phyloP scores from a whole-genome alignment of 2,888 invertebrate species.

The Ophion slaviceki region DNA sequence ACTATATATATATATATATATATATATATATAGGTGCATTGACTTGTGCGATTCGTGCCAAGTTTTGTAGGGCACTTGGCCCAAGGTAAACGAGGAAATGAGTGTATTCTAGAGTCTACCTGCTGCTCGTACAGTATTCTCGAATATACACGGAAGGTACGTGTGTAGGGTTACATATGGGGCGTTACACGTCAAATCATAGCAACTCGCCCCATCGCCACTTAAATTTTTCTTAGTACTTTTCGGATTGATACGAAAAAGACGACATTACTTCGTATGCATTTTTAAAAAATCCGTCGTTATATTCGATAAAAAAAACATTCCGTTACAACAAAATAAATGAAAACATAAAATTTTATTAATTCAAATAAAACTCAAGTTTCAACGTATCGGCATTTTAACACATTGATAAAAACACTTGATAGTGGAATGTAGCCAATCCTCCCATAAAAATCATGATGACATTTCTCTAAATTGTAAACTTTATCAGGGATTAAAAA shows the following conservation, averaged over 20 bases:
- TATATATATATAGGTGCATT: slow-evolving; percentile 10
- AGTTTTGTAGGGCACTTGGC: slow-evolving; percentile 75
- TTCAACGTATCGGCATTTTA: background rate
- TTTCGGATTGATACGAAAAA: background rate
- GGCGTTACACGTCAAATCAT: slow-evolving; percentile 6
- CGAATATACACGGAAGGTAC: slow-evolving; percentile 16
- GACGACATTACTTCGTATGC: background rate
- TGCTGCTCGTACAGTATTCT: slow-evolving; percentile 37
- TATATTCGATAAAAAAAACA: background rate
- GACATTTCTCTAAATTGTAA: too few species aligned
- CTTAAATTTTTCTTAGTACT: background rate
- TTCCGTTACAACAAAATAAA: background rate
- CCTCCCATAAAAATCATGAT: too few species aligned
- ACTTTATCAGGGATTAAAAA: too few species aligned
- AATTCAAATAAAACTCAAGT: background rate
- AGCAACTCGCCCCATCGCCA: background rate
- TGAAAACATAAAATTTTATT: background rate
- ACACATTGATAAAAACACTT: background rate
- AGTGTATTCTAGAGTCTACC: slow-evolving; percentile 50
- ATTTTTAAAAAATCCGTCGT: background rate
- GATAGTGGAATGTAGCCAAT: too few species aligned
- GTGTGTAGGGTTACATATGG: slow-evolving; percentile 18
- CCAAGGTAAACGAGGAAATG: slow-evolving; percentile 64
- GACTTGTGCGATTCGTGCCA: slow-evolving; percentile 68
- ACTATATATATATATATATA: slow-evolving; percentile 6